phyloP scores from a whole-genome alignment of 1,140 invertebrate species.

The Drosophila seguyi region DNA sequence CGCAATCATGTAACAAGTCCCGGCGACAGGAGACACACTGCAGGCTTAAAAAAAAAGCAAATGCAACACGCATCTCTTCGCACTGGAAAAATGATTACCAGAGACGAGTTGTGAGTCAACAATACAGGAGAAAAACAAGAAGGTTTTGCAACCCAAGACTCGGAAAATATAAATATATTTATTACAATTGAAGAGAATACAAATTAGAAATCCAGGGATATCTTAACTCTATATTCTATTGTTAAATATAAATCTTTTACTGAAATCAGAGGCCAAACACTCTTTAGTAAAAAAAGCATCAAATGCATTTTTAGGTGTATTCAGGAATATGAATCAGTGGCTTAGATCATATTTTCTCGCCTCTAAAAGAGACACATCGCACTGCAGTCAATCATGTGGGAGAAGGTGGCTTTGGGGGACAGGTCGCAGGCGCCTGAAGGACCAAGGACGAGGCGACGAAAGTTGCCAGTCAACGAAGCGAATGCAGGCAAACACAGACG shows the following conservation, averaged over 20 bases:
- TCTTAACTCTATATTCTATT: not conserved
- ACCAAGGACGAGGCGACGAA: constrained; percentile 66
- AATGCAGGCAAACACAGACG: constrained; percentile 72
- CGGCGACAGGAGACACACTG: constrained; percentile 33
- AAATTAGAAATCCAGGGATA: not conserved
- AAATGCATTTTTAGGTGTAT: constrained; percentile 1
- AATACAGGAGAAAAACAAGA: constrained; percentile 12
- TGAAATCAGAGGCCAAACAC: not conserved
- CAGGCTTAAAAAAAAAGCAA: constrained; percentile 43
- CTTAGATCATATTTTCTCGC: constrained; percentile 24
- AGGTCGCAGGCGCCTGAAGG: constrained; percentile 2
- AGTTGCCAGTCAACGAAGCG: constrained; percentile 79
- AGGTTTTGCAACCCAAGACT: not conserved
- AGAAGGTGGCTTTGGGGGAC: not conserved
- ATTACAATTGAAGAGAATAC: not conserved
- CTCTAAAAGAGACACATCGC: constrained; percentile 63
- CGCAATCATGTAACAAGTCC: constrained; percentile 77
- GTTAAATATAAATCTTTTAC: not conserved
- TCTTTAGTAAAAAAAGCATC: too few species aligned
- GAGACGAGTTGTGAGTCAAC: constrained; percentile 16
- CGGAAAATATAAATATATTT: not conserved
- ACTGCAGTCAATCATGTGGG: constrained; percentile 73
- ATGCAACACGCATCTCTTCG: constrained; percentile 64
- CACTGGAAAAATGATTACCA: constrained; percentile 49
- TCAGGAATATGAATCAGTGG: constrained; percentile 8